Evolutionary conservation across 2,113 vertebrate genomes (phyloP).

Genomic region (Vulpes ferrilata): DNA sequence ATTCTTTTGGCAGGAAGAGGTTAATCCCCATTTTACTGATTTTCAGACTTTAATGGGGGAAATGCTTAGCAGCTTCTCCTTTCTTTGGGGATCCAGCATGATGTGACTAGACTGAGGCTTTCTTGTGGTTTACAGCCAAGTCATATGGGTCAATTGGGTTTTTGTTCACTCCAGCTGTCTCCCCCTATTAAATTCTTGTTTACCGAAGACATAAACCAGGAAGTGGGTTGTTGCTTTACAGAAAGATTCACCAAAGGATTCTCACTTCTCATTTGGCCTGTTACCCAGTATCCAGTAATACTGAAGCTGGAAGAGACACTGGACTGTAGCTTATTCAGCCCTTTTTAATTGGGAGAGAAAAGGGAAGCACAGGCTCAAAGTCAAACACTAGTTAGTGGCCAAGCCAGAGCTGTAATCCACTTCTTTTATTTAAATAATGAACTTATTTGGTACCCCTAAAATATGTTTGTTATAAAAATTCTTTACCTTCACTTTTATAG

Average conservation of each 20-base stretch:
- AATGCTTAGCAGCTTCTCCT: slow-evolving; percentile 41
- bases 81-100: slow-evolving; percentile 14
- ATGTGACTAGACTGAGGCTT: background rate
- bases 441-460: slow-evolving; percentile 14
- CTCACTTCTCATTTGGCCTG: slow-evolving; percentile 33
- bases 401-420: background rate
- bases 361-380: background rate
- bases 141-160: background rate
- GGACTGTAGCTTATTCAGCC: background rate
- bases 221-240: slow-evolving; percentile 56
- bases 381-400: background rate
- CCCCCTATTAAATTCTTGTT: background rate
- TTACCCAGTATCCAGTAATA: background rate
- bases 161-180: background rate
- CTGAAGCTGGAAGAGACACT: background rate
- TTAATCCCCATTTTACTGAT: slow-evolving; percentile 24
- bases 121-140: background rate
- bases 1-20: slow-evolving; percentile 22
- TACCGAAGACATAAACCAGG: slow-evolving; percentile 57
- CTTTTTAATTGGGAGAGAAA: slow-evolving; percentile 38
- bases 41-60: slow-evolving; percentile 28
- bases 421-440: slow-evolving; percentile 57
- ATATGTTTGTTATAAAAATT: background rate
- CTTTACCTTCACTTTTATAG: slow-evolving; percentile 18
- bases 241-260: slow-evolving; percentile 39